Base-by-base conservation (phyloP, 2,113 vertebrate species). In the Condylura cristata region DNA sequence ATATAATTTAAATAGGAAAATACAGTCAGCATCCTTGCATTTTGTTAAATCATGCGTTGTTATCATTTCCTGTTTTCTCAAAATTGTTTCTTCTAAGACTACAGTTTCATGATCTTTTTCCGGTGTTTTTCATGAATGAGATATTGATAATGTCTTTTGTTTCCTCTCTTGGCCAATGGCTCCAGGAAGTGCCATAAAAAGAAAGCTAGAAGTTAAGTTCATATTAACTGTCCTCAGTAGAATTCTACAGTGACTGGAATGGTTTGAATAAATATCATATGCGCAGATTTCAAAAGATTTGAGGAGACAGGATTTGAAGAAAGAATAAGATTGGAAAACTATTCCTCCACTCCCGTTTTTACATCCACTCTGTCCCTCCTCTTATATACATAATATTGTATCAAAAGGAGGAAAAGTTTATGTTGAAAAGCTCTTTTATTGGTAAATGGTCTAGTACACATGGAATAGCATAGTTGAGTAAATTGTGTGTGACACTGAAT, bases 181-280 rank as follows among this genome's bases (percentile, higher is more conserved):
- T 93, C 81, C 87, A 83, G 85, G 32, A 89, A 86, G 44, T 60
- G 32, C 8, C 48, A 51, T 51, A 86, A 96, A 30, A 93, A 74
- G 65, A 88, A 89, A 88, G 14, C 61, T 60, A 75, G 61, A 91
- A 58, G 34, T 16, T 63, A 76, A 88, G 37, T 74, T 61, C 58
- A 71, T 71, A 11, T 51, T 90, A 51, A 66, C 18, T 83, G 82
- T 79, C 48, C 37, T 41, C 12, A 46, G 70, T 20, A 76, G 71
- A 84, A 90, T 84, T 75, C 65, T 53, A 75, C 2, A 89, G 60
- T 78, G 71, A 83, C 60, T 74, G 6, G 58, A 74, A 82, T 22
- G 63, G 74, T 66, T 86, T 87, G 24, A 83, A 41, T 74, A 70
- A 41, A 72, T 81, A 92, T 44, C 20, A 17, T 56, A 65, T n/a